Conservation (phyloP, 2,113 vertebrate species). For the Carassius carassius region DNA sequence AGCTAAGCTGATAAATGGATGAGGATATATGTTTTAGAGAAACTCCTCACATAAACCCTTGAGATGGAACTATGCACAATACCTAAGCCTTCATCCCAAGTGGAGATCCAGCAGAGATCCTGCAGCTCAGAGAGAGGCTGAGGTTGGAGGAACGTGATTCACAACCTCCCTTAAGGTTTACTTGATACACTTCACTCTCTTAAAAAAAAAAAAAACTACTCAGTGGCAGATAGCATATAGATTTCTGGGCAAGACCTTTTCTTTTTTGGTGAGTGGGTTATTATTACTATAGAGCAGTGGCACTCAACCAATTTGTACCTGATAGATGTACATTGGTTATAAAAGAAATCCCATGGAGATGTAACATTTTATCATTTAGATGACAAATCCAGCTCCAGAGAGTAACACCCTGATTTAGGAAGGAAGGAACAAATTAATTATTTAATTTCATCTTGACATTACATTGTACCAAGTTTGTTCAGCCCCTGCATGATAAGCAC, state of each 20-base stretch:
- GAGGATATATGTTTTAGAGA: not conserved
- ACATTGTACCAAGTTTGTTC: no score
- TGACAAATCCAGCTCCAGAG: not conserved
- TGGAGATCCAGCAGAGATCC: slow-evolving; percentile 21
- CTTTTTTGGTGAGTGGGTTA: not conserved
- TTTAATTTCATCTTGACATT: no score
- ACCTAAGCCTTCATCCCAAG: slow-evolving; percentile 23
- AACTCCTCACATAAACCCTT: not conserved
- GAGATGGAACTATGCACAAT: slow-evolving; percentile 6
- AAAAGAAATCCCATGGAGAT: not conserved
- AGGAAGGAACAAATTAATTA: no score
- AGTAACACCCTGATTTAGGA: not conserved
- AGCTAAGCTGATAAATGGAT: slow-evolving; percentile 22
- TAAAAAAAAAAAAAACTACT: not conserved
- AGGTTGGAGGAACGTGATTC: slow-evolving; percentile 5
- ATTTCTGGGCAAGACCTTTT: not conserved
- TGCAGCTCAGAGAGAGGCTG: not conserved
- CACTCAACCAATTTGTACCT: not conserved
- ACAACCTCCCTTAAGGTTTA: slow-evolving; percentile 37
- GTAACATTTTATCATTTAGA: not conserved
- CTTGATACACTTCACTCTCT: not conserved
- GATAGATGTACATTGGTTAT: not conserved
- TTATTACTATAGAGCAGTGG: not conserved
- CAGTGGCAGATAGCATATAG: not conserved
- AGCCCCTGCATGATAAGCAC: no score